Conservation (phyloP, 2,113 vertebrate genomes). For the Hipposideros armiger region DNA sequence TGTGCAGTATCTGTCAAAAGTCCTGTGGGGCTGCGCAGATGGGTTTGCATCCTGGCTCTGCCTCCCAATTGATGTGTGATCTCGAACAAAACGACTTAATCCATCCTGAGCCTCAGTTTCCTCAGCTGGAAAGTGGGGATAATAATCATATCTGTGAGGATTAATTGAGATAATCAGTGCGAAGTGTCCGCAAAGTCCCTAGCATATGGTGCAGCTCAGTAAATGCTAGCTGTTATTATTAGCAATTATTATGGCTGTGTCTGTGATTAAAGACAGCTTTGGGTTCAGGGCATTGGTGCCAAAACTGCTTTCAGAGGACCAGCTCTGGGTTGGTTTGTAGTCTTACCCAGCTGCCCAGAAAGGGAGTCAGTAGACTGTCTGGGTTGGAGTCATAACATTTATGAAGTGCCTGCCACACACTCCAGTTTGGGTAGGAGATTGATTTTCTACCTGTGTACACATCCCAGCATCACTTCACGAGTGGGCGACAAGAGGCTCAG, state of each 20-base stretch:
- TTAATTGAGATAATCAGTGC: slow-evolving; percentile 64
- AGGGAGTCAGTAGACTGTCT: slow-evolving; percentile 12
- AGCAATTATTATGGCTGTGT: slow-evolving; percentile 63
- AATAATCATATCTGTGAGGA: slow-evolving; percentile 28
- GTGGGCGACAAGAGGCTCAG: neutral
- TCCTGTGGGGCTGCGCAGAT: neutral
- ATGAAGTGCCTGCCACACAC: slow-evolving; percentile 2
- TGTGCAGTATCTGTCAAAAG: neutral
- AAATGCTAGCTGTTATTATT: slow-evolving; percentile 53
- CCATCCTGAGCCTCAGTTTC: slow-evolving; percentile 73
- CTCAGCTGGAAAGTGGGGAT: slow-evolving; percentile 64
- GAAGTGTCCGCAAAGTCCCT: slow-evolving; percentile 44
- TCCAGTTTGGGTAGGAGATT: neutral
- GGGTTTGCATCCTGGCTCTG: neutral
- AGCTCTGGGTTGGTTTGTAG: slow-evolving; percentile 26
- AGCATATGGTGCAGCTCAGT: slow-evolving; percentile 66
- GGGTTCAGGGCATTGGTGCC: slow-evolving; percentile 53
- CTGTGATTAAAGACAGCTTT: slow-evolving; percentile 74
- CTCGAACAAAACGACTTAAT: slow-evolving; percentile 31
- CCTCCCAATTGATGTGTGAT: neutral
- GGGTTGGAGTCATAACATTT: slow-evolving; percentile 45
- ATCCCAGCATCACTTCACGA: neutral
- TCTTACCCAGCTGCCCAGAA: slow-evolving; percentile 63
- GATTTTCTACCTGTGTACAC: slow-evolving; percentile 17
- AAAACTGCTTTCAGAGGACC: slow-evolving; percentile 74